phyloP scores from a whole-genome alignment of 2,888 invertebrate genomes.

The Andrena camellia region DNA sequence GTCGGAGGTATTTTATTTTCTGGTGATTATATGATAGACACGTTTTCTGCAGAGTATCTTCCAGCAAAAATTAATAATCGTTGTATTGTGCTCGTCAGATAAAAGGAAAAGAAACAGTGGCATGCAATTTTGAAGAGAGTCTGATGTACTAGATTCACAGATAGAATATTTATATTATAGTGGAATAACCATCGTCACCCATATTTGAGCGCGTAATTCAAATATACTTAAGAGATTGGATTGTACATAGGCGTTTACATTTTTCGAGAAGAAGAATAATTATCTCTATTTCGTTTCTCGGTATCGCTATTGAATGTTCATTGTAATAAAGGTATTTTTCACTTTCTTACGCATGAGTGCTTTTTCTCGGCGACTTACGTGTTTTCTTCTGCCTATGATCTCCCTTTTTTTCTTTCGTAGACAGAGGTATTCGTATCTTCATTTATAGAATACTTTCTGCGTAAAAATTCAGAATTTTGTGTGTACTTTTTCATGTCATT shows the following conservation, averaged over 20 bases:
- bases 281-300: constrained; percentile 71
- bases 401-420: constrained; percentile 45
- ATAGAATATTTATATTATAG: background rate
- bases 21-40: constrained; percentile 2
- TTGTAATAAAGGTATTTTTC: constrained; percentile 61
- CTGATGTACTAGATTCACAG: background rate
- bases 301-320: constrained; percentile 66
- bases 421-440: constrained; percentile 32
- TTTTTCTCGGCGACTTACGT: constrained; percentile 65
- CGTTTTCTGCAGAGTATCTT: background rate
- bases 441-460: constrained; percentile 20
- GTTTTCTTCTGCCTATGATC: constrained; percentile 58
- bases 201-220: constrained; percentile 11
- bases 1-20: constrained; percentile 21
- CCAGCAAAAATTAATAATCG: constrained; percentile 4
- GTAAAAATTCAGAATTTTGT: constrained; percentile 23
- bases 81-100: background rate
- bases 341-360: constrained; percentile 70
- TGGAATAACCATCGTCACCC: background rate
- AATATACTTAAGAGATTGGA: constrained; percentile 26
- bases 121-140: background rate
- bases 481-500: constrained; percentile 2
- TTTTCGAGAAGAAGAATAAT: constrained; percentile 37
- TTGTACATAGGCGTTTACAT: constrained; percentile 45
- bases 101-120: constrained; percentile 8